A percentile compares a stretch with the other conserved stretches of the same genome.
Conservation (phyloP, 2,888 invertebrate genomes). For the Thymelicus lineola region DNA sequence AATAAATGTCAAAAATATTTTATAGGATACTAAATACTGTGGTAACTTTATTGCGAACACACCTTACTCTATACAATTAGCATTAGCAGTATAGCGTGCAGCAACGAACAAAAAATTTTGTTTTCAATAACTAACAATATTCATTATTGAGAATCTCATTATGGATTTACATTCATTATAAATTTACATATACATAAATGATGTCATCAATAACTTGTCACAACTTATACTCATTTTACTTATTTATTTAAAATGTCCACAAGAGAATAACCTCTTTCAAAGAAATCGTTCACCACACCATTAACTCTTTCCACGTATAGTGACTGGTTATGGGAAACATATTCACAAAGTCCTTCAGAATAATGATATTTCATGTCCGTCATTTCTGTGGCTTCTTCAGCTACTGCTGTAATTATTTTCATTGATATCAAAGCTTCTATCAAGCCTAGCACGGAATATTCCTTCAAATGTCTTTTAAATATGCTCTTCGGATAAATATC, state of each 20-base stretch:
- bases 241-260: conserved; percentile 52
- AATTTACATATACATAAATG: too few relatives aligned
- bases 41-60: too few relatives aligned
- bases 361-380: conserved; percentile 63
- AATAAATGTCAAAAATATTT: too few relatives aligned
- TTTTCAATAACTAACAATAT: too few relatives aligned
- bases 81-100: too few relatives aligned
- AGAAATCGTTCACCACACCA: conserved; percentile 65
- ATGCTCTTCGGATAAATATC: conserved; percentile 60
- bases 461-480: conserved; percentile 60
- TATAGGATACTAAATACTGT: too few relatives aligned
- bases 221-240: conserved; percentile 40
- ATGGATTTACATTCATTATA: too few relatives aligned
- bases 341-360: conserved; percentile 51
- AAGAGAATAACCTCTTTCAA: conserved; percentile 60
- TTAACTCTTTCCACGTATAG: conserved; percentile 66
- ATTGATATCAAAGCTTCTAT: conserved; percentile 72
- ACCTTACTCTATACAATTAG: too few relatives aligned
- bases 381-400: conserved; percentile 67
- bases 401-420: conserved; percentile 71
- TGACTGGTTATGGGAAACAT: conserved; percentile 51
- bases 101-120: too few relatives aligned
- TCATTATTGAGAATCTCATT: too few relatives aligned
- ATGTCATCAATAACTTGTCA: too few relatives aligned
- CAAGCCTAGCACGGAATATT: conserved; percentile 67